phyloP scores from a whole-genome alignment of 2,113 vertebrate species.

The Puffinus mauretanicus region DNA sequence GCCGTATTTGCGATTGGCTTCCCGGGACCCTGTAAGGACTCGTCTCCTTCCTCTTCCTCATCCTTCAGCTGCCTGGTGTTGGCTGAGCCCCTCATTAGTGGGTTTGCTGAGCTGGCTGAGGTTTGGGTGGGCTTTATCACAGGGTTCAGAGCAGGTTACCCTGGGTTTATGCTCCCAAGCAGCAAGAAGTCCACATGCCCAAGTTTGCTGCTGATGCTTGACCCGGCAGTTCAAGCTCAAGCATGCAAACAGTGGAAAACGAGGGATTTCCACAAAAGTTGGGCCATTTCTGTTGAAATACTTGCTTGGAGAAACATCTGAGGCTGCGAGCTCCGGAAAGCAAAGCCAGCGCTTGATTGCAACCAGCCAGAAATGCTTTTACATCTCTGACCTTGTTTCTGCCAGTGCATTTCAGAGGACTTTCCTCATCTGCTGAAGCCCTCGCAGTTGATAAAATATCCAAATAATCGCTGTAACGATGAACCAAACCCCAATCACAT shows the following conservation, averaged over 20 bases:
- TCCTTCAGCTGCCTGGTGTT: background rate
- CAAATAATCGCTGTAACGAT: background rate
- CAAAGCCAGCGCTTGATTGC: background rate
- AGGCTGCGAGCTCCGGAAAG: background rate
- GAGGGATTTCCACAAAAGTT: background rate
- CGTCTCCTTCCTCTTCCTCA: background rate
- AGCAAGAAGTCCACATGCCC: background rate
- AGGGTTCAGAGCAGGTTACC: background rate
- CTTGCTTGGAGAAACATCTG: background rate
- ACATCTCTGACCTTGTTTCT: background rate
- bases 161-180: too few species aligned
- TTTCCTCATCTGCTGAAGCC: background rate
- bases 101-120: background rate
- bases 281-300: background rate
- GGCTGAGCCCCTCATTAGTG: background rate
- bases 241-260: background rate
- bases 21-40: background rate
- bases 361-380: background rate
- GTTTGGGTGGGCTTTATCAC: background rate
- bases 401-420: background rate
- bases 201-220: background rate
- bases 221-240: background rate
- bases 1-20: rapidly evolving
- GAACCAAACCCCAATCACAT: background rate
- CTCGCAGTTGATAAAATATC: background rate